Percentiles rank a stretch among this genome's conserved stretches.
These are phyloP conservation scores for Rhynchopsitta pachyrhyncha DNA, from an alignment of 2,113 vertebrate species.

Conservation along the genomic window DNA sequence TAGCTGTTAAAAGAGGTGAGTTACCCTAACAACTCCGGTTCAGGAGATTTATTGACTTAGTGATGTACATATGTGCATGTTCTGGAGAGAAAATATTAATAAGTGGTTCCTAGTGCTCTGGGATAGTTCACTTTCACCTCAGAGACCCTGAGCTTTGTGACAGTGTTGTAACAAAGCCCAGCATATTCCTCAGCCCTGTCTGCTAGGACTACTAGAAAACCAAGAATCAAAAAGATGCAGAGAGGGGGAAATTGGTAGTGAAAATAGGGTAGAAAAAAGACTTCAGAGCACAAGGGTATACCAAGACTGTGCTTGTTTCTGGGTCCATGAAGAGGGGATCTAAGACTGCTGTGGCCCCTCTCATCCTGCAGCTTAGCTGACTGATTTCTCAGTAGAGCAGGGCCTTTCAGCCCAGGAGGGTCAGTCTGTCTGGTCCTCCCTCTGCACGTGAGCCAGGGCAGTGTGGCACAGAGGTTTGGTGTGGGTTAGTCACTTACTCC, in stretches of 20 bases:
- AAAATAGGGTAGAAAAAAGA: background rate
- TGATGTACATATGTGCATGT: background rate
- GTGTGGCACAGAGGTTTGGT: background rate
- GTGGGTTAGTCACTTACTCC: rapidly evolving
- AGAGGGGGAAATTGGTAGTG: background rate
- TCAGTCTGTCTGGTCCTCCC: background rate
- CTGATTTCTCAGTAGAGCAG: background rate
- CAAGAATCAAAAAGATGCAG: background rate
- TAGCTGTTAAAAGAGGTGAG: background rate
- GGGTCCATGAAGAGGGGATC: background rate
- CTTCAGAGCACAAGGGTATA: background rate
- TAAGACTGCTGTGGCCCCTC: background rate
- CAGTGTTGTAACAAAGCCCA: background rate
- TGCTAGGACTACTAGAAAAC: background rate
- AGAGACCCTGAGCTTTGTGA: background rate
- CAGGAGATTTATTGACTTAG: background rate
- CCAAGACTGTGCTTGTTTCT: background rate
- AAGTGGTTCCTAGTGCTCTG: background rate
- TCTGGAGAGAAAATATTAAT: background rate
- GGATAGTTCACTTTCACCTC: background rate
- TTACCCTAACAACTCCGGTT: background rate
- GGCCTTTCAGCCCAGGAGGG: background rate
- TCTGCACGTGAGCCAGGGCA: background rate
- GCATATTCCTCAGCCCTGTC: background rate
- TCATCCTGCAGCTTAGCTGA: background rate